A percentile compares a stretch with the other conserved stretches of the same genome.
Evolutionary conservation across 2,113 vertebrate genomes (phyloP).

Genomic region (Speoplatyrhinus poulsoni): DNA sequence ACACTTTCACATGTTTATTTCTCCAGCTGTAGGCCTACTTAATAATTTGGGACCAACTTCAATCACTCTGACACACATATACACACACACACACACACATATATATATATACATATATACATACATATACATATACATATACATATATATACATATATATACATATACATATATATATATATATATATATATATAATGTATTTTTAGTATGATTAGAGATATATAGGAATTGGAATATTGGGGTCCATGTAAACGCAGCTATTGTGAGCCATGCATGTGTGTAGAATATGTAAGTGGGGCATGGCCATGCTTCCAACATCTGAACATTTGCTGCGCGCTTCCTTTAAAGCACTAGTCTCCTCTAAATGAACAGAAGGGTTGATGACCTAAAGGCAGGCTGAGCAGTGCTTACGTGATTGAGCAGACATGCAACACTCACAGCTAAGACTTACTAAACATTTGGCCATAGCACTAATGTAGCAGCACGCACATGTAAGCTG

Average conservation of each 20-base stretch:
- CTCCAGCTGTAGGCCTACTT: too few relatives aligned
- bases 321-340: neutral
- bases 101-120: too few relatives aligned
- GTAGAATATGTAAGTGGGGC: neutral
- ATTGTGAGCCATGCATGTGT: slow-evolving; percentile 19
- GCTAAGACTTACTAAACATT: slow-evolving; percentile 50
- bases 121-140: too few relatives aligned
- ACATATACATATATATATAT: too few relatives aligned
- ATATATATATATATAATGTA: too few relatives aligned
- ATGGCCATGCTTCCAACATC: slow-evolving; percentile 20
- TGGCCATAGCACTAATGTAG: slow-evolving; percentile 41
- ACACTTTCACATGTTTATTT: too few relatives aligned
- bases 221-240: too few relatives aligned
- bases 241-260: too few relatives aligned
- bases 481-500: slow-evolving; percentile 57
- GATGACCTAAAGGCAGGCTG: slow-evolving; percentile 1
- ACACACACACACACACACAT: too few relatives aligned
- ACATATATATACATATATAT: too few relatives aligned
- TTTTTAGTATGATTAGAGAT: too few relatives aligned
- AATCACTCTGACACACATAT: neutral
- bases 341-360: slow-evolving; percentile 8
- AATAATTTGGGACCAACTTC: too few relatives aligned
- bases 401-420: slow-evolving; percentile 19
- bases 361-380: slow-evolving; percentile 16
- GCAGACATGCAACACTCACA: slow-evolving; percentile 52